Evolutionary conservation across 2,113 vertebrate species (phyloP).

Genomic region (Carollia perspicillata): DNA sequence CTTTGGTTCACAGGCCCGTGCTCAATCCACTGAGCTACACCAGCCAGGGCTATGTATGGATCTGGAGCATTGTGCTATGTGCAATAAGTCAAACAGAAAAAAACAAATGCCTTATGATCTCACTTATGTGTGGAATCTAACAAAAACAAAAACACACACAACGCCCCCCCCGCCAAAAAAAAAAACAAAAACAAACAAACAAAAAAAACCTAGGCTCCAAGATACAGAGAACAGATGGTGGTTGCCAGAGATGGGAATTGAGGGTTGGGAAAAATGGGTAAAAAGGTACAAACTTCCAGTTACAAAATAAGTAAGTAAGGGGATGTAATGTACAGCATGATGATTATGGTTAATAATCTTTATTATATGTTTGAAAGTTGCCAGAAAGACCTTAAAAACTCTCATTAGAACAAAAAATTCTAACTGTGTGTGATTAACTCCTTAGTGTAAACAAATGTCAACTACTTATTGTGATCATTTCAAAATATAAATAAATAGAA

Average conservation of each 20-base stretch:
- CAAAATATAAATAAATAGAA: not conserved
- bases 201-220: not conserved
- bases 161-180: too few species aligned
- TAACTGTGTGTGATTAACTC: not conserved
- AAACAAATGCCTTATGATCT: not conserved
- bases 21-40: too few species aligned
- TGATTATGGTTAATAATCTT: not conserved
- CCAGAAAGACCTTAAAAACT: not conserved
- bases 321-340: not conserved
- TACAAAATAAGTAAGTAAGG: not conserved
- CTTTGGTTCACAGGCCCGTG: too few species aligned
- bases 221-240: not conserved
- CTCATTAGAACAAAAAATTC: not conserved
- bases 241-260: not conserved
- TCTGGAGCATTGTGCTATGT: not conserved
- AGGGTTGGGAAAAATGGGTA: not conserved
- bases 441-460: not conserved
- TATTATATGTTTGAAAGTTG: not conserved
- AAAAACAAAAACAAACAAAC: accelerated
- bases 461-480: not conserved
- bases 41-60: too few species aligned
- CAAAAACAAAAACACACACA: not conserved
- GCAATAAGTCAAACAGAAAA: not conserved
- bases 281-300: not conserved
- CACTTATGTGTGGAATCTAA: too few species aligned